Percentiles rank a stretch among this genome's conserved stretches.
These are phyloP conservation scores for Lutjanus argentimaculatus DNA, from an alignment of 2,797 vertebrate genomes.

Conservation along the genomic window DNA sequence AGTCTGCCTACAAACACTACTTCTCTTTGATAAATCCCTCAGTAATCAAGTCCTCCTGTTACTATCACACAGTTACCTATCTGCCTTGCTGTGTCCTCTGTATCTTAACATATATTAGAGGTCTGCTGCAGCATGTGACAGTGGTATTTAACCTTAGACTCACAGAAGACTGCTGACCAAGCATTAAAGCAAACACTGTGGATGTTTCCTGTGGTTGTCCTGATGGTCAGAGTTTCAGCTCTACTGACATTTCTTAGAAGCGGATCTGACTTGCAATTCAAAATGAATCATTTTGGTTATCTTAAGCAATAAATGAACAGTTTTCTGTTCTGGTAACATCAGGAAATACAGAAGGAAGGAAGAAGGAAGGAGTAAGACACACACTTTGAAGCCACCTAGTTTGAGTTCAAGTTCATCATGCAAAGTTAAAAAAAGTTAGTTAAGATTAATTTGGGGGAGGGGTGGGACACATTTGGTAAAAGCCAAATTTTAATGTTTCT, in stretches of 20 bases:
- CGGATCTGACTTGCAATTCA: background rate
- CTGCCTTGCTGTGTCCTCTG: background rate
- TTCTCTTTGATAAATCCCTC: background rate
- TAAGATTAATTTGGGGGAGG: too few species aligned
- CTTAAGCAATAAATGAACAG: background rate
- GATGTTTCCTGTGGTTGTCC: conserved; percentile 30
- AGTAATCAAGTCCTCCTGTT: background rate
- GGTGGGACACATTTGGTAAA: too few species aligned
- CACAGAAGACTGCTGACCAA: conserved; percentile 34
- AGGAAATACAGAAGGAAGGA: background rate
- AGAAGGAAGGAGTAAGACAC: background rate
- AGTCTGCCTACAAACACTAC: background rate
- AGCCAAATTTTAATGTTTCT: too few species aligned
- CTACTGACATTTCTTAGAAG: background rate
- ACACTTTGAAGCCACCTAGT: background rate
- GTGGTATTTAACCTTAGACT: conserved; percentile 25
- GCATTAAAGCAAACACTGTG: conserved; percentile 1
- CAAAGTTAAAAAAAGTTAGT: too few species aligned
- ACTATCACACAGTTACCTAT: background rate
- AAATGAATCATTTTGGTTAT: background rate
- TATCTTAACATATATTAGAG: background rate
- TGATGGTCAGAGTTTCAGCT: background rate
- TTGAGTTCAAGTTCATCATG: too few species aligned
- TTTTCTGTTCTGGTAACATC: background rate
- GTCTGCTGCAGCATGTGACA: conserved; percentile 27